Percentiles rank a stretch among this genome's conserved stretches.
phyloP scores from a whole-genome alignment of 1,140 invertebrate genomes.

The Wiebesia pumilae region DNA sequence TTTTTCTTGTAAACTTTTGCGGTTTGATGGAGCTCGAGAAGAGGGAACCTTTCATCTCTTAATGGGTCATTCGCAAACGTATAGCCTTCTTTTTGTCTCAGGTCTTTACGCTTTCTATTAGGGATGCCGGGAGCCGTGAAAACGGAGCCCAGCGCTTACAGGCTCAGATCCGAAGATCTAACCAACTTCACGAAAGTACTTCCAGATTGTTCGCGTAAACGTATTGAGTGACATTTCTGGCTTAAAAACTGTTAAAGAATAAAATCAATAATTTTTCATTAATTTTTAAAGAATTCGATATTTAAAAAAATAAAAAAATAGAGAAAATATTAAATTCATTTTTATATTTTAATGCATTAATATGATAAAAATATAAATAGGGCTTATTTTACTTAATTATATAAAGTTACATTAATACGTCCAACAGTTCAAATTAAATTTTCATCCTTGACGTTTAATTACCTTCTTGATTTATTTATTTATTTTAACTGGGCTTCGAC shows the following conservation, averaged over 20 bases:
- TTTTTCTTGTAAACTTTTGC: not conserved
- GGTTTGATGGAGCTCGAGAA: not conserved
- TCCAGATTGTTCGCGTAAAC: not conserved
- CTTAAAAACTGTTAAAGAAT: not conserved
- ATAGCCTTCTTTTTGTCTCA: not conserved
- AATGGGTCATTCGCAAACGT: slow-evolving; percentile 32
- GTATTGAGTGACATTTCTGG: not conserved
- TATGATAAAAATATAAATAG: too few relatives aligned
- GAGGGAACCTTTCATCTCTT: slow-evolving; percentile 34
- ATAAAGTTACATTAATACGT: too few relatives aligned
- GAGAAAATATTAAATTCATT: too few relatives aligned
- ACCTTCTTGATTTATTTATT: too few relatives aligned
- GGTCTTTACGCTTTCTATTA: not conserved
- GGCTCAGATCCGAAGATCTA: too few relatives aligned
- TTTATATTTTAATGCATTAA: too few relatives aligned
- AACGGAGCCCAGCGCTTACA: not conserved
- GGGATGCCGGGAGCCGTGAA: not conserved
- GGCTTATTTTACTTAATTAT: too few relatives aligned
- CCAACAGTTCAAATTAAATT: too few relatives aligned
- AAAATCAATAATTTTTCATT: not conserved
- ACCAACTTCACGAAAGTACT: not conserved
- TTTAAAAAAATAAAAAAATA: too few relatives aligned
- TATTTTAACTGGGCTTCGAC: too few relatives aligned
- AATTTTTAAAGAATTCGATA: not conserved
- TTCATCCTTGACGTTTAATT: too few relatives aligned